Evolutionary conservation across 1,140 invertebrate genomes (phyloP), one percentile per base, ranked within the genome.

Genomic region (Pogonognathellus flavescens): DNA sequence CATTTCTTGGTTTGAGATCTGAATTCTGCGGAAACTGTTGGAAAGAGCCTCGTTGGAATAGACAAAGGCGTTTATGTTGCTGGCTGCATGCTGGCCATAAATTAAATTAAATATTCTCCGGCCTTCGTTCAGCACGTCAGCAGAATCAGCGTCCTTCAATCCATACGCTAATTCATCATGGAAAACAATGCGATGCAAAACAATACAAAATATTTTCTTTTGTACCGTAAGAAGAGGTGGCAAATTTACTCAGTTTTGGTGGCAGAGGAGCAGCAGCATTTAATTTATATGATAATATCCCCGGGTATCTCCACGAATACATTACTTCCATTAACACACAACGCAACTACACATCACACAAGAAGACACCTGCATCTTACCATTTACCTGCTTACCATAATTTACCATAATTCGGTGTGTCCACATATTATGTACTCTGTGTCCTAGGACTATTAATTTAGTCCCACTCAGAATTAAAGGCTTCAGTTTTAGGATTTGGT

Each of bases 261-360:
- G 25, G 25, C 31, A 18, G 14, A 50, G 41, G 14, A 76, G 25
- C 70, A 76, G 14, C 41, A 50, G 25, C 16, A 49, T 76, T 76
- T 76, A 76, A 76, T 76, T 76, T 76, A 76, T 76, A 76, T 76
- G 70, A 76, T 76, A 76, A 76, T 76, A 49, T 49, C 70, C 25
- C 70, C 70, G 41, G 70, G 70, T 31, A 76, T 50, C 70, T 76
- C 31, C 10, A n/a, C 31, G 70, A 76, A 76, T 76, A 76, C 70
- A 76, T 76, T 76, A 76, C 20, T 66, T 66, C 22, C 14, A 25
- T 66, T 25, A 20, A 31, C 8, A 66, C 14, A 13, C 20, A 66
- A n/a, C n/a, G n/a, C n/a, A n/a, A 62, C 22, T 25, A 13, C 20
- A 66, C 62, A 66, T 14, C n/a, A 18, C 11, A 72, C 66, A 76